Conservation (phyloP, 2,888 invertebrate species). For the Griposia aprilina region DNA sequence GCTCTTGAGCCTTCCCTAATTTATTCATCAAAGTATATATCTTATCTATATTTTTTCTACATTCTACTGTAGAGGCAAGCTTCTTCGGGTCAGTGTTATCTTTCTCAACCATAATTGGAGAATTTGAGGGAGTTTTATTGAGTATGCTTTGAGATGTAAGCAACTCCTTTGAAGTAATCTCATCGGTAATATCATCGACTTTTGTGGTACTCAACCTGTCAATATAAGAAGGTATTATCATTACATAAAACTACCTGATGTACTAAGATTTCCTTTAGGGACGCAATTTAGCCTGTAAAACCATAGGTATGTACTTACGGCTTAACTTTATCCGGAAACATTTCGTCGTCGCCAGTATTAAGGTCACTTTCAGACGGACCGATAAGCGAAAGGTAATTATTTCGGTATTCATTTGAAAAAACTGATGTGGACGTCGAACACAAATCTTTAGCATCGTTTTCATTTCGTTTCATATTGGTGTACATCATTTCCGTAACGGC, state of each 20-base stretch:
- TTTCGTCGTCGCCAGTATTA: slow-evolving; percentile 45
- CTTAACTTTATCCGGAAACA: slow-evolving; percentile 42
- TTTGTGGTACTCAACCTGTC: slow-evolving; percentile 31
- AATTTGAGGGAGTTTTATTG: slow-evolving; percentile 66
- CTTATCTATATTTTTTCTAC: slow-evolving; percentile 85
- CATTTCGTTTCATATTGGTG: slow-evolving; percentile 71
- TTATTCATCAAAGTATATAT: slow-evolving; percentile 83
- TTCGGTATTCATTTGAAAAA: slow-evolving; percentile 73
- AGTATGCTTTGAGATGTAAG: slow-evolving; percentile 48
- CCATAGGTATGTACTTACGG: slow-evolving; percentile 45
- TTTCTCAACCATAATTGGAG: slow-evolving; percentile 52
- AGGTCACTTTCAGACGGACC: slow-evolving; percentile 66
- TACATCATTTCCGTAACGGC: slow-evolving; percentile 82
- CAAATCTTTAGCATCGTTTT: slow-evolving; percentile 63
- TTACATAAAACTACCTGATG: not conserved
- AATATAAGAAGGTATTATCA: not conserved
- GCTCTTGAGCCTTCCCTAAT: slow-evolving; percentile 68
- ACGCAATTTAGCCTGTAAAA: not conserved
- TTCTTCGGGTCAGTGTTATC: slow-evolving; percentile 67
- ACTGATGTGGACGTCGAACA: slow-evolving; percentile 74
- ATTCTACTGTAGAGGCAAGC: slow-evolving; percentile 73
- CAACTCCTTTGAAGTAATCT: slow-evolving; percentile 25
- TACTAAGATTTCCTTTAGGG: not conserved
- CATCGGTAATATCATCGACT: slow-evolving; percentile 26
- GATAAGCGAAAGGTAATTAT: slow-evolving; percentile 70